Percentiles rank a stretch among this genome's conserved stretches.
phyloP scores from a whole-genome alignment of 2,888 invertebrate species.

The Julus scanicus region DNA sequence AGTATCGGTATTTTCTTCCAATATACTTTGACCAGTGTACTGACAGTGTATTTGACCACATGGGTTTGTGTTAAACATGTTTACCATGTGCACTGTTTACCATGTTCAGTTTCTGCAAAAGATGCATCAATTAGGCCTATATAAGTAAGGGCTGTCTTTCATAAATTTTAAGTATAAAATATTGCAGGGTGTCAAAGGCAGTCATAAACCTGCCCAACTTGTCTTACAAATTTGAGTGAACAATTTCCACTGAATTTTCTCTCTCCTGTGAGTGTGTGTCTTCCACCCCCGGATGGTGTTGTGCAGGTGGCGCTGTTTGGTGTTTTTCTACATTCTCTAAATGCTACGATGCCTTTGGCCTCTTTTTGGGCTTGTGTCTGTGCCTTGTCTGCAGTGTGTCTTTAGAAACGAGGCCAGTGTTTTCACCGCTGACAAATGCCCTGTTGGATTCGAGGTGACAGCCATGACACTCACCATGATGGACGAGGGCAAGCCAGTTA shows the following conservation, averaged over 20 bases:
- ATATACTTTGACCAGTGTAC: too few species aligned
- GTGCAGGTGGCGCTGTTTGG: neutral
- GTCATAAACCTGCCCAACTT: conserved; percentile 22
- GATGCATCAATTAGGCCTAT: too few species aligned
- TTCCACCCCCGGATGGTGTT: neutral
- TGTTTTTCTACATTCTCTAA: neutral
- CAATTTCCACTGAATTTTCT: neutral
- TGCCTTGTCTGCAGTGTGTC: neutral
- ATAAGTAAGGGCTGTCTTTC: neutral
- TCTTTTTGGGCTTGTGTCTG: conserved; percentile 5
- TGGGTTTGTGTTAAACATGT: too few species aligned
- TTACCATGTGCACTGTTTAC: too few species aligned
- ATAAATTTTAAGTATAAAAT: neutral
- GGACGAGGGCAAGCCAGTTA: conserved; percentile 52
- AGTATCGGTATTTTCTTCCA: too few species aligned
- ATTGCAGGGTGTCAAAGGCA: conserved; percentile 4
- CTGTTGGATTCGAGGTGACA: conserved; percentile 43
- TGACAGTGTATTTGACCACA: too few species aligned
- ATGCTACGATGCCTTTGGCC: neutral
- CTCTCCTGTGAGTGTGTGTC: neutral
- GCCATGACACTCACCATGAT: conserved; percentile 49
- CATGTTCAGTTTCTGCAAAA: too few species aligned
- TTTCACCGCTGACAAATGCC: conserved; percentile 47
- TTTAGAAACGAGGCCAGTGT: neutral
- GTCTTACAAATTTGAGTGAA: neutral